These are phyloP conservation scores for Bothrops jararaca DNA, from an alignment of 2,113 vertebrate genomes.

Conservation along the genomic window DNA sequence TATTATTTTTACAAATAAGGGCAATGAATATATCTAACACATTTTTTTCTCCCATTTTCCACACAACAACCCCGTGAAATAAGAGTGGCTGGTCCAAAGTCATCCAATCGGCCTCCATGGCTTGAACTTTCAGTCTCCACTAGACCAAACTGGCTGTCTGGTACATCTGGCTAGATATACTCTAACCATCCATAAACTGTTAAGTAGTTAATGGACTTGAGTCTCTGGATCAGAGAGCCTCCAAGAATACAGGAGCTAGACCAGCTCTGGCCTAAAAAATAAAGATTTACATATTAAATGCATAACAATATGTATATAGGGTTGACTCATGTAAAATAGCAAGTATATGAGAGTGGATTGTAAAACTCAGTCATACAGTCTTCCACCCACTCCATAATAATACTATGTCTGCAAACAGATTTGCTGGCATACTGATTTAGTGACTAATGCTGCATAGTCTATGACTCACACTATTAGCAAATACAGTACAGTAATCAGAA, in stretches of 20 bases:
- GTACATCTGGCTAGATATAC: not conserved
- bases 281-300: not conserved
- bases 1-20: not conserved
- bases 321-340: not conserved
- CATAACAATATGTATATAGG: not conserved
- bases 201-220: not conserved
- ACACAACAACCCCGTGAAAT: not conserved
- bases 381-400: not conserved
- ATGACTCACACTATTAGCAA: conserved; percentile 8
- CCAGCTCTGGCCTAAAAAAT: not conserved
- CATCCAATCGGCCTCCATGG: not conserved
- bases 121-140: not conserved
- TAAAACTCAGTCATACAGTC: not conserved
- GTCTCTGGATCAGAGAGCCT: not conserved
- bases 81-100: not conserved
- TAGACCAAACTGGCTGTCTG: not conserved
- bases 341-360: not conserved
- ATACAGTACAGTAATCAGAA: not conserved
- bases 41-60: not conserved
- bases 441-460: not conserved
- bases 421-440: conserved; percentile 7
- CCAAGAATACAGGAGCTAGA: not conserved
- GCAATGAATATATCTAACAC: not conserved
- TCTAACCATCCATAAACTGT: not conserved
- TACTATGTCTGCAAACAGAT: not conserved